Base-by-base conservation (phyloP, 2,113 vertebrate genomes). In the Pteruthius melanotis region DNA sequence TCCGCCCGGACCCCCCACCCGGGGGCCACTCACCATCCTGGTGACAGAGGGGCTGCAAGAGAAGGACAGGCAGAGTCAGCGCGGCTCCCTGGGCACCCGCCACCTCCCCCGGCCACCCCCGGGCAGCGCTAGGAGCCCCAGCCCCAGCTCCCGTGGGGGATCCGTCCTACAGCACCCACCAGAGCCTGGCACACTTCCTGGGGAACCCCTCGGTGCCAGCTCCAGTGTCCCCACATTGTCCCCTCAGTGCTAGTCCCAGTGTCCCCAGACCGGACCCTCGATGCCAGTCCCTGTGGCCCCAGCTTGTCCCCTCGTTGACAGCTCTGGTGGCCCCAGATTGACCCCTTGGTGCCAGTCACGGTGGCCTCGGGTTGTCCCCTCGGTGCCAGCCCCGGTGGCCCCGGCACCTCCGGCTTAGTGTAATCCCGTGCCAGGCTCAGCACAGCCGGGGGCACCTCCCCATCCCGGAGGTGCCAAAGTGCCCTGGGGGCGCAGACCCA, bases 11-110 rank as follows among this genome's bases (percentile, higher is more conserved):
- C 30, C 44, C 80, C 61, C 60, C 53, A 39, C 83, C 74, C 57
- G 24, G 64, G 63, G 42, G 26, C 16, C 87, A 95, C 94, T 95
- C 90, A 95, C 94, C 94, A 95, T 95, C 78, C 64, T 90, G 83
- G 59, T 57, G 83, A 18, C 69, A 15, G 16, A 49, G 44, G 59
- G 59, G 92, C 93, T 94, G 94, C 74, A 88, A 93, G 65, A 81
- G 83, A 88, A 14, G 9, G 78, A 47, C 4, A 47, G 74, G 44
- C 59, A 72, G 63, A n/a, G 64, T 87, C 53, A 94, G 77, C 1
- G 20, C 6, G 45, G 77, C 18, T 37, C 39, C 39, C 5, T 3
- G 44, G 75, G 75, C 39, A 83, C 30, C 0, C 4, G 76, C 16
- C 75, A 35, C 8, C 17, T 13, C 13, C 15, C 30, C 18, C 3